Evolutionary conservation across 2,888 invertebrate species (phyloP).

Genomic region (Epinotia demarniana): DNA sequence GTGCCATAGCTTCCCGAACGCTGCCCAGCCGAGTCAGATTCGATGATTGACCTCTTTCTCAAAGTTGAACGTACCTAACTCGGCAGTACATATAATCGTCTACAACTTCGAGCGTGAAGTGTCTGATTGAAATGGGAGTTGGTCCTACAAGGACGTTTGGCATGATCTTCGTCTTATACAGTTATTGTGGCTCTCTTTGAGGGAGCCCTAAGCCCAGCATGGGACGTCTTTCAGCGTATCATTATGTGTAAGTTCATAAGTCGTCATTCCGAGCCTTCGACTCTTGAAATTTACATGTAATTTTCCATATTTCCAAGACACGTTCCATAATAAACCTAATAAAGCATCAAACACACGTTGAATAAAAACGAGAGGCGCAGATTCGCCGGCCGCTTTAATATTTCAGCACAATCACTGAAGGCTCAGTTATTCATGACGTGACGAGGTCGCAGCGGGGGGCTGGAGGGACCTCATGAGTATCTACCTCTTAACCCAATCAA

Average conservation of each 20-base stretch:
- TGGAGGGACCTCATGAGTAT: slow-evolving; percentile 40
- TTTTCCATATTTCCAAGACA: slow-evolving; percentile 15
- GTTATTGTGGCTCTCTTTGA: too few relatives aligned
- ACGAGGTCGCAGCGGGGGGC: slow-evolving; percentile 52
- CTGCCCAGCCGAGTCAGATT: too few relatives aligned
- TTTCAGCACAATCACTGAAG: slow-evolving; percentile 72
- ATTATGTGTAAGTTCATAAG: not conserved
- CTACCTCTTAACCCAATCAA: not conserved
- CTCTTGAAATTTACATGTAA: slow-evolving; percentile 10
- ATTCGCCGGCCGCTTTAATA: slow-evolving; percentile 59
- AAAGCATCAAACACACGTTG: slow-evolving; percentile 51
- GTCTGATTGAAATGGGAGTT: too few relatives aligned
- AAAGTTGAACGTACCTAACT: too few relatives aligned
- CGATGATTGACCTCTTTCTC: too few relatives aligned
- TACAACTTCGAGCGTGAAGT: too few relatives aligned
- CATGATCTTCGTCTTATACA: too few relatives aligned
- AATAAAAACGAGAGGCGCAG: slow-evolving; percentile 57
- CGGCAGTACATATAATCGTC: too few relatives aligned
- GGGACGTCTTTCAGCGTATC: too few relatives aligned
- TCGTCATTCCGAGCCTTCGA: not conserved
- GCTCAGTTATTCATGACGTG: slow-evolving; percentile 68
- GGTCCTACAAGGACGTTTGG: too few relatives aligned
- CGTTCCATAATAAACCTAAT: slow-evolving; percentile 35
- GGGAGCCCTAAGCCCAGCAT: too few relatives aligned
- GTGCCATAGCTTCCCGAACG: too few relatives aligned